Conservation (phyloP, 2,113 vertebrate genomes). For the Phoxinus phoxinus region DNA sequence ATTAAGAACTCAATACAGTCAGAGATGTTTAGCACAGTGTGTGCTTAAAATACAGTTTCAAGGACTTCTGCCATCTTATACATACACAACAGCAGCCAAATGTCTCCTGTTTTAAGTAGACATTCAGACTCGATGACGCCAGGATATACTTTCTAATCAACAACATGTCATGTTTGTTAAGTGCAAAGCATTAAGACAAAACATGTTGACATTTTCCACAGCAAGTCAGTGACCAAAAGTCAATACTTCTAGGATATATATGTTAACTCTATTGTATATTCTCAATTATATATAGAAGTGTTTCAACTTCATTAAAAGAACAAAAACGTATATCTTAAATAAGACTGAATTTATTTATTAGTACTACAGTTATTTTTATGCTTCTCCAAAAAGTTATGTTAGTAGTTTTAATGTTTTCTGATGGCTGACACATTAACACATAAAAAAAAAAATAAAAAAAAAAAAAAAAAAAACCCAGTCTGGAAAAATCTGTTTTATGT, state of each 20-base stretch:
- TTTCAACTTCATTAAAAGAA: too few species aligned
- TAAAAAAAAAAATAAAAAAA: neutral
- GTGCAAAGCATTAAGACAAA: neutral
- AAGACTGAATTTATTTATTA: neutral
- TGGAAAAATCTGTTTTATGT: neutral
- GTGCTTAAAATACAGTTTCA: neutral
- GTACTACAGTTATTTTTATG: neutral
- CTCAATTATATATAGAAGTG: too few species aligned
- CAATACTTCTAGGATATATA: neutral
- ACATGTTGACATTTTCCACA: neutral
- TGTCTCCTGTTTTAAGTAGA: neutral
- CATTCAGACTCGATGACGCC: neutral
- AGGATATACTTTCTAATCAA: conserved; percentile 4
- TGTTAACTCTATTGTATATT: too few species aligned
- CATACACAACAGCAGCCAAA: neutral
- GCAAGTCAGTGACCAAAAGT: neutral
- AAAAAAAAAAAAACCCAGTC: neutral
- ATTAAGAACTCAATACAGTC: neutral
- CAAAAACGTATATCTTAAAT: neutral
- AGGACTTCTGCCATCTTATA: conserved; percentile 6
- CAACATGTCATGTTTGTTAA: neutral
- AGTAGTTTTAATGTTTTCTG: neutral
- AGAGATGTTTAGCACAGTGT: neutral
- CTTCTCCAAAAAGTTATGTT: neutral
- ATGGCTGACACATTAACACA: conserved; percentile 34